phyloP scores from a whole-genome alignment of 2,113 vertebrate species.

The Leiothrix lutea region DNA sequence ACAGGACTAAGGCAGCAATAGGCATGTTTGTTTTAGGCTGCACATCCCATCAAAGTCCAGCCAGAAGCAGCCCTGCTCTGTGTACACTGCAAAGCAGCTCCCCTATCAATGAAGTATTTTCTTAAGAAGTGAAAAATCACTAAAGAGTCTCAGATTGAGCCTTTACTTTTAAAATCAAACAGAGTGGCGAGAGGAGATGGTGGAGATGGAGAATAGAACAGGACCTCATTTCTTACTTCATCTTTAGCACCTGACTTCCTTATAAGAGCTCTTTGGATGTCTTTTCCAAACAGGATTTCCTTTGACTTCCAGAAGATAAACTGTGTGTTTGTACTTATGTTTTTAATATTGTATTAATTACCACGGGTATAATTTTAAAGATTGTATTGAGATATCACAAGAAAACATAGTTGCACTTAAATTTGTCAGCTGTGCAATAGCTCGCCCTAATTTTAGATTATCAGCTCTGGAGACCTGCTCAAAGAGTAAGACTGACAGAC shows the following conservation, averaged over 20 bases:
- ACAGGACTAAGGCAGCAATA: neutral
- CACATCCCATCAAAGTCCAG: neutral
- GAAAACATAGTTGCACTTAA: slow-evolving; percentile 70
- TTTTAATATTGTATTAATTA: slow-evolving; percentile 66
- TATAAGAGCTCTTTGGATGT: neutral
- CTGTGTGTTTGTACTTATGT: neutral
- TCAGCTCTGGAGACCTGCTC: slow-evolving; percentile 46
- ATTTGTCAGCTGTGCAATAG: slow-evolving; percentile 65
- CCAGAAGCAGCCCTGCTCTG: neutral
- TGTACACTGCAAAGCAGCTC: neutral
- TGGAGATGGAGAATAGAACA: neutral
- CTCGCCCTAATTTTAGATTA: slow-evolving; percentile 73
- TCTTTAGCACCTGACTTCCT: neutral
- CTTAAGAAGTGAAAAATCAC: neutral
- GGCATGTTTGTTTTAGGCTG: neutral
- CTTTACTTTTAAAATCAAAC: slow-evolving; percentile 1
- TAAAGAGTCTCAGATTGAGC: neutral
- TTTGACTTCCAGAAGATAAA: neutral
- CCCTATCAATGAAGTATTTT: neutral
- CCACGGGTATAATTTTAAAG: slow-evolving; percentile 57
- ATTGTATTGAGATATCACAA: slow-evolving; percentile 49
- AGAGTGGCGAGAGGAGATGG: neutral
- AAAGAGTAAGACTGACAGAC: slow-evolving; percentile 68
- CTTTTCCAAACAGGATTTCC: neutral
- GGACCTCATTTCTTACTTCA: neutral